Evolutionary conservation across 2,888 invertebrate genomes (phyloP), one percentile per base, ranked within the genome.

Genomic region (Odontomyia ornata): DNA sequence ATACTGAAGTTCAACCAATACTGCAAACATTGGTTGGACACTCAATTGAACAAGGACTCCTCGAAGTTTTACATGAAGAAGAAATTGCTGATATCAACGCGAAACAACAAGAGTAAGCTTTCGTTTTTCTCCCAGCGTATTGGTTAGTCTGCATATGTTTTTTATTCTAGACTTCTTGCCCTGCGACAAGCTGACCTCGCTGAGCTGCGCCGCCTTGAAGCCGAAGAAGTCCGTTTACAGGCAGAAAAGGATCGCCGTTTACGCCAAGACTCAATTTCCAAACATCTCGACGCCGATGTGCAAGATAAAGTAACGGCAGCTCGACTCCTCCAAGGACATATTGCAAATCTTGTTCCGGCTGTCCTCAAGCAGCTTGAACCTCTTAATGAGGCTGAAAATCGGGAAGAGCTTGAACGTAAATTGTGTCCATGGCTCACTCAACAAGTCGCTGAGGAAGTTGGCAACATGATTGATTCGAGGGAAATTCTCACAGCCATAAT

Each of bases 51-150:
- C 96, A 96, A 88, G 92, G 96, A 65, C 88, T 97, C 81, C 90
- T 94, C 15, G 97, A 98, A 86, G 95, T 96, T 47, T 90, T 96
- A 81, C 96, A 97, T 85, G 97, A 98, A 85, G 97, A 97, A 86
- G 97, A 98, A 87, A 88, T 97, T 81, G 92, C 93, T 3, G 91
- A 93, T 28, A 88, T 97, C 80, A 89, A 93, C 78, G 92, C 93
- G 83, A 95, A 96, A 67, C 86, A 87, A 78, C 84, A 86, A 80
- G 83, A 84, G 86, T 86, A 82, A 79, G 82, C 7, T 62, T 11
- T 65, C 25, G 9, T 60, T 60, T 60, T 5, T 4, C n/a, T 78
- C 28, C 52, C 21, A 47, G 1, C 36, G 3, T 5, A 36, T 36
- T 5, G n/a, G n/a, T n/a, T 9, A 36, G 36, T 36, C 9, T 36